Base-by-base conservation (phyloP, 2,888 invertebrate species). In the Mycalesis mineus region DNA sequence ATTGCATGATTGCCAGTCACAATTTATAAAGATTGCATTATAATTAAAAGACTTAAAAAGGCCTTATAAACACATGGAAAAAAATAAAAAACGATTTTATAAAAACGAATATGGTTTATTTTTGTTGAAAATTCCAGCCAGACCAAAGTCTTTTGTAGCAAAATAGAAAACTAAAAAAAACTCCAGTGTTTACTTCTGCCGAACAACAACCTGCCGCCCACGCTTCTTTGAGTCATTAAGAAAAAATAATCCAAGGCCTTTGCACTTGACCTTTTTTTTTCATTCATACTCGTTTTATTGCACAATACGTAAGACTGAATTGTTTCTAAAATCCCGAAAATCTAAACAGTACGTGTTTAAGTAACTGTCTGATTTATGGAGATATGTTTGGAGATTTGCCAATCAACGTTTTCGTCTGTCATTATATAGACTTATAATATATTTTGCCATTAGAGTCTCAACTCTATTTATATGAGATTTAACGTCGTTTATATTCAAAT, bases 341-440 rank as follows among this genome's bases (percentile, higher is more conserved):
- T 61, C 55, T 53, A 61, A 62, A 61, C 57, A 60, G 58, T 57
- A 54, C 58, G 55, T 50, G 52, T 49, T 58, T 61, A 57, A 61
- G 61, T 61, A 64, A 65, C 59, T 57, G 40, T 55, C 33, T 63
- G 65, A 67, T 69, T 66, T 65, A 65, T 64, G 55, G 61, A 22
- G 22, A 22, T 22, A 7, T 14, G 40, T 11, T n/a, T 51, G 51
- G 51, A 51, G 14, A 11, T 15, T 31, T 51, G 70, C 71, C 71
- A 71, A 68, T 59, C 40, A 33, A 47, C 57, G 47, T 57, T 49
- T 57, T 50, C 49, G 33, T 29, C 49, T 50, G 55, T 40, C 44
- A 15, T 40, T 48, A 29, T 48, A 36, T 9, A 47, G 56, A 40
- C 22, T 39, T n/a, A 39, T 39, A 56, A 45, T 2, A 5, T 39